phyloP scores from a whole-genome alignment of 2,113 vertebrate genomes.

The Polypterus senegalus region DNA sequence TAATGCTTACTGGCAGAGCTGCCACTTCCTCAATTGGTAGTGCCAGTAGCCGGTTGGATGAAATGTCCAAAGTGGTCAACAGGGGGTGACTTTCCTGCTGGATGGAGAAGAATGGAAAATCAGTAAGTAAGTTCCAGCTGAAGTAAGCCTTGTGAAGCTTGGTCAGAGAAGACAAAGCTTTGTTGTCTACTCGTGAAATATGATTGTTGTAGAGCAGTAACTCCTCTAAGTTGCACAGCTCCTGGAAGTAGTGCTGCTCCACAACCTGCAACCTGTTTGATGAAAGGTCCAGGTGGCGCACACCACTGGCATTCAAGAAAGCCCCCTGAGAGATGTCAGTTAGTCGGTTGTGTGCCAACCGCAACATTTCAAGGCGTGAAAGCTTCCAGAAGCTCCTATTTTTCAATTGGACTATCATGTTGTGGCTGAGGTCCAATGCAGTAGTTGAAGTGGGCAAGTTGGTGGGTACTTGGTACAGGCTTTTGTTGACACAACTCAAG shows the following conservation, averaged over 20 bases:
- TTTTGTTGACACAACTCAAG: slow-evolving; percentile 68
- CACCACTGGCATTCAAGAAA: slow-evolving; percentile 59
- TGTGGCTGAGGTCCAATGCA: slow-evolving; percentile 82
- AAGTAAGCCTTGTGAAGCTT: slow-evolving; percentile 72
- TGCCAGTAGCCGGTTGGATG: slow-evolving; percentile 68
- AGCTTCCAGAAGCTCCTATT: slow-evolving; percentile 50
- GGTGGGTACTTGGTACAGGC: slow-evolving; percentile 49
- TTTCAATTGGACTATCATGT: slow-evolving; percentile 50
- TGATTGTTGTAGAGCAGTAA: slow-evolving; percentile 81
- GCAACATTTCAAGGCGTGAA: slow-evolving; percentile 55
- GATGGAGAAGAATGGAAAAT: slow-evolving; percentile 72
- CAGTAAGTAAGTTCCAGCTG: slow-evolving; percentile 76
- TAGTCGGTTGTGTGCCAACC: slow-evolving; percentile 69
- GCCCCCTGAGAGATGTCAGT: slow-evolving; percentile 36
- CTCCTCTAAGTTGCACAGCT: slow-evolving; percentile 63
- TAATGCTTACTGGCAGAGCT: slow-evolving; percentile 46
- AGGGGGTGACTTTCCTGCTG: slow-evolving; percentile 56
- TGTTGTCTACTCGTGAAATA: slow-evolving; percentile 56
- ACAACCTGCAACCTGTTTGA: slow-evolving; percentile 64
- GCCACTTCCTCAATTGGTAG: slow-evolving; percentile 63
- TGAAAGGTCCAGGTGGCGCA: slow-evolving; percentile 82
- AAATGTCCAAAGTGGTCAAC: slow-evolving; percentile 74
- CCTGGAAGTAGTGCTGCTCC: slow-evolving; percentile 58
- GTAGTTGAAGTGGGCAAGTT: slow-evolving; percentile 45
- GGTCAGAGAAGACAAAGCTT: slow-evolving; percentile 51